Percentiles rank a stretch among this genome's conserved stretches.
These are phyloP conservation scores for Orchesella cincta DNA, from an alignment of 1,140 invertebrate genomes.

Conservation along the genomic window DNA sequence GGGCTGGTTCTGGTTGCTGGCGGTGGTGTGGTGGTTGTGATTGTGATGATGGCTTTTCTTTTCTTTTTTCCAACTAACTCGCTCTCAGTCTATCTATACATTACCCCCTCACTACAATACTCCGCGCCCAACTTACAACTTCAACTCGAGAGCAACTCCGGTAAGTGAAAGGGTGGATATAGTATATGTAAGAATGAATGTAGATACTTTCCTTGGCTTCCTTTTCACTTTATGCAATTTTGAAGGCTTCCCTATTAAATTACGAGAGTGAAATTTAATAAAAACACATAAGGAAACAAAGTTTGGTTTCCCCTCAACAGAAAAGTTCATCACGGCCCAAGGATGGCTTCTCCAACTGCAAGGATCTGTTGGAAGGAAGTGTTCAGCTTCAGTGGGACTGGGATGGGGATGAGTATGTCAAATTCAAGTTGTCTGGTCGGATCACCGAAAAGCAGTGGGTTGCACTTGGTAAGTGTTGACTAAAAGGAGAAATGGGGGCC, in stretches of 20 bases:
- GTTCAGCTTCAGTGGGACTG: slow-evolving; percentile 80
- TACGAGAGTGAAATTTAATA: not conserved
- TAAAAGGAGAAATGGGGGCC: not conserved
- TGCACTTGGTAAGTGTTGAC: slow-evolving; percentile 67
- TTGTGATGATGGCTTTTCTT: not conserved
- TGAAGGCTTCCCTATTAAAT: too few relatives aligned
- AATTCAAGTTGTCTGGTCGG: slow-evolving; percentile 73
- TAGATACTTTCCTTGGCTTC: not conserved
- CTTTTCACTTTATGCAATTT: not conserved
- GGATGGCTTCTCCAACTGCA: slow-evolving; percentile 68
- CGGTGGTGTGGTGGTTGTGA: not conserved
- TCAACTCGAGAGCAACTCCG: not conserved
- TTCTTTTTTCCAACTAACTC: not conserved
- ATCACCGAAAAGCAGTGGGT: slow-evolving; percentile 84
- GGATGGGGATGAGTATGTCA: slow-evolving; percentile 66
- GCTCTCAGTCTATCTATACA: not conserved
- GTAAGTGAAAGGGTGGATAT: not conserved
- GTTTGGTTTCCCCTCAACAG: not conserved
- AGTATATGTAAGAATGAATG: not conserved
- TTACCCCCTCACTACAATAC: not conserved
- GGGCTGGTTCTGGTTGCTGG: not conserved
- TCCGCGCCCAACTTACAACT: slow-evolving; percentile 14
- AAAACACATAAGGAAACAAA: not conserved
- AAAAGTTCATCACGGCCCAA: slow-evolving; percentile 59
- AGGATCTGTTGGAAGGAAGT: slow-evolving; percentile 73